These are phyloP conservation scores for Pachyramphus minor DNA, from an alignment of 2,113 vertebrate genomes.

Conservation along the genomic window DNA sequence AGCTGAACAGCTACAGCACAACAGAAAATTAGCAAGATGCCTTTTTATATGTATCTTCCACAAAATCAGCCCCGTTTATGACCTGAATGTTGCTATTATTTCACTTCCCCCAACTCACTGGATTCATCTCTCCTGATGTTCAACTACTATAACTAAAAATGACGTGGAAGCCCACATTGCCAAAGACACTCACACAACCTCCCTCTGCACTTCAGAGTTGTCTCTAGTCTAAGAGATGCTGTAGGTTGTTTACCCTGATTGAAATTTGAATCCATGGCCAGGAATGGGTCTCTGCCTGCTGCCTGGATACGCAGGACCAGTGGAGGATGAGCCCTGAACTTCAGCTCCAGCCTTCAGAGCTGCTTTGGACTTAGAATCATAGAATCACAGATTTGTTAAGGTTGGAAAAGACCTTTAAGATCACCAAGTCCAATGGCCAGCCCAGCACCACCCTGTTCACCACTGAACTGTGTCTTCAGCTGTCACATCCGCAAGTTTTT, in stretches of 20 bases:
- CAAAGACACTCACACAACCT: background rate
- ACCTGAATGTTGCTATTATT: background rate
- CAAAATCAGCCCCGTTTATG: background rate
- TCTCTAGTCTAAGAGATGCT: background rate
- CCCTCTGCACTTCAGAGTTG: background rate
- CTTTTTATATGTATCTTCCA: background rate
- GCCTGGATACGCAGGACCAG: accelerated
- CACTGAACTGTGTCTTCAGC: background rate
- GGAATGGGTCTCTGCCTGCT: background rate
- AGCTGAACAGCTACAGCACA: background rate
- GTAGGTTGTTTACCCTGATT: background rate
- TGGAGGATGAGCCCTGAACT: background rate
- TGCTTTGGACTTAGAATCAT: background rate
- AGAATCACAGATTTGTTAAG: background rate
- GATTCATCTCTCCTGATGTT: background rate
- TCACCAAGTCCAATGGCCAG: background rate
- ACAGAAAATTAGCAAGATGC: background rate
- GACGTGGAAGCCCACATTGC: background rate
- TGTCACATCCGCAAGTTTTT: background rate
- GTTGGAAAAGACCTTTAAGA: background rate
- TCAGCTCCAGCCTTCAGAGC: background rate
- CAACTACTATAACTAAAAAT: background rate
- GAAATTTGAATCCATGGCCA: background rate
- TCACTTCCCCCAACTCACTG: background rate
- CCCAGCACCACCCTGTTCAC: background rate